Base-by-base conservation (phyloP, 2,797 vertebrate genomes). In the Dendrocincla fuliginosa region DNA sequence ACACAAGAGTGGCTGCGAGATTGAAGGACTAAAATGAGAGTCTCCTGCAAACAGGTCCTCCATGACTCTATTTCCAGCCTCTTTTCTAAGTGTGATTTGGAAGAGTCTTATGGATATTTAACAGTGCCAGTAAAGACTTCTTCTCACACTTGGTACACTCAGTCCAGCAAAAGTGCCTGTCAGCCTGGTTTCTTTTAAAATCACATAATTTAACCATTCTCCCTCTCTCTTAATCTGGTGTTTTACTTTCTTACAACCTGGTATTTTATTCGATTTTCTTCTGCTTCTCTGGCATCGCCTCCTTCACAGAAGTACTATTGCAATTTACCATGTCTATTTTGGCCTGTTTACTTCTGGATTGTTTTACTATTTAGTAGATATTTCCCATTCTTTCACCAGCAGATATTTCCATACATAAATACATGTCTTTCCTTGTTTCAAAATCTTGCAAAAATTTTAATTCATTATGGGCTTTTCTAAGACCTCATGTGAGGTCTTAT, bases 401-500 rank as follows among this genome's bases (percentile, higher is more conserved):
- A 82, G 13, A 16, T 50, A 46, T 85, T 75, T 56, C 19, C 27
- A 75, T 7, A 32, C 4, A 8, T 35, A 41, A 76, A 27, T 35
- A 39, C 6, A 39, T 5, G 24, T 13, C 5, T 49, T 49, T 28
- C 20, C 24, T 67, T 70, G 22, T 53, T 86, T 87, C 37, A 83
- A 74, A 89, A 67, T 14, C 14, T 46, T 76, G 55, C 12, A 55
- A 13, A 12, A 32, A 10, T 5, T 81, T 81, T 73, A 55, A 37
- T 18, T 63, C n/a, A 33, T 46, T 16, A 13, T 11, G 16, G 7
- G 4, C 1, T 89, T 76, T 75, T 46, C 24, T 7, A 50, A 33
- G 17, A 2, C 9, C 20, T 11, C 4, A 22, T 27, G 2, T 0
- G 0, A 42, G 14, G 25, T 35, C n/a, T n/a, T n/a, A n/a, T n/a